Base-by-base conservation (phyloP, 2,888 invertebrate genomes). In the Neoaliturus tenellus region DNA sequence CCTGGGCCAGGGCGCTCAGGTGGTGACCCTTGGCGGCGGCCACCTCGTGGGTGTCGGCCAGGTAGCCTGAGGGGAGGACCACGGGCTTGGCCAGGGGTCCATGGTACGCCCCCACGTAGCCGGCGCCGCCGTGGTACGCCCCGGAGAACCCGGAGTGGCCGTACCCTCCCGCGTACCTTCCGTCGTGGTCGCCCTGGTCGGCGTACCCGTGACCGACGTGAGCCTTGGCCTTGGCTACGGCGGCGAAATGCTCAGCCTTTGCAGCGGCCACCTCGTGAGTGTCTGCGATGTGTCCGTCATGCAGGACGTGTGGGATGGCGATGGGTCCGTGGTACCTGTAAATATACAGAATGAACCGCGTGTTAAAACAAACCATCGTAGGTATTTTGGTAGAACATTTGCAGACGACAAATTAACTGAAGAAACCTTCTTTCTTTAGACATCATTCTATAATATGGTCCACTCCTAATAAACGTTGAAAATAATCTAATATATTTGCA, bases 21-120 rank as follows among this genome's bases (percentile, higher is more conserved):
- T 83, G 83, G 35, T 31, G 44, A 14, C 69, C 67, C 78, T 80
- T 83, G 69, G 80, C 80, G 28, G 83, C 83, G 5, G 89, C 89
- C 8, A 92, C 92, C 88, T 92, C 92, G 14, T 91, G 90, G 0
- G 91, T 91, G 85, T 92, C 92, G 39, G 83, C 83, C 78, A 85
- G 85, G 39, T 86, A 84, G 55, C 86, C 86, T 2, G 80, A 55
- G 81, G 80, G 81, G n/a, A 78, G 78, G 20, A 78, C 55, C 33
- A 78, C 78, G n/a, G 78, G 78, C 55, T 78, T 78, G 69, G 83
- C 69, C 23, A 80, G 31, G 23, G 78, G 78, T 55, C 78, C 78
- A 35, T 80, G 82, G 80, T 84, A 84, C 44, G 84, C 84, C 44
- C 81, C 81, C 81, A 85, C 84, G 85, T 84, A 85, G 69, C 85